Base-by-base conservation (phyloP, 2,888 invertebrate species). In the Dexiosoma caninum region DNA sequence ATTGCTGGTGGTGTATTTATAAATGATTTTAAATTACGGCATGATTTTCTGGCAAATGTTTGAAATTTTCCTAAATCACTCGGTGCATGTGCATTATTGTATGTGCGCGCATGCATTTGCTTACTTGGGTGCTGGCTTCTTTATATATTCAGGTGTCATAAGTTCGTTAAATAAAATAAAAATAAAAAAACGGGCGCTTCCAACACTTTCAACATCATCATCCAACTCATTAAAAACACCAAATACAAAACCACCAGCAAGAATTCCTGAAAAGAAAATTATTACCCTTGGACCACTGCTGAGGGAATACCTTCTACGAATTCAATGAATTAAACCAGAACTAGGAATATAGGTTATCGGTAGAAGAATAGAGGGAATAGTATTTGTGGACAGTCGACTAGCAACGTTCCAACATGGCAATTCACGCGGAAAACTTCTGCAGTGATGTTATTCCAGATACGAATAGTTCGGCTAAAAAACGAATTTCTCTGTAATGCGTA, bases 41-140 rank as follows among this genome's bases (percentile, higher is more conserved):
- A 59, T 59, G 64, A 77, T 81, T 81, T 81, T 72, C 67, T 62
- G 69, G 81, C 77, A 77, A 81, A 81, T 81, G 77, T 74, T 81
- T 77, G 12, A 70, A 69, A 74, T 81, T 77, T 77, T 74, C 37
- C 46, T 46, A 51, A 44, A 32, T 23, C 19, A 30, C 21, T n/a
- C n/a, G n/a, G n/a, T n/a, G 27, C 19, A 19, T 37, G 37, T 55
- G 6, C 5, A 16, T 16, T 10, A 10, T 14, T 16, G 37, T 16
- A 19, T 51, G 51, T 53, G 46, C 46, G 46, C 23, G 2, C 21
- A 19, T 60, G 37, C 14, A 60, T 27, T 27, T 19, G n/a, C n/a
- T 6, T 42, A 37, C 16, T 60, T n/a, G 19, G n/a, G 44, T 21
- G 21, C 9, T 32, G 35, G 46, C 14, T 37, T 40, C 21, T 69